phyloP scores from a whole-genome alignment of 2,113 vertebrate species.

The Terrapene triunguis region DNA sequence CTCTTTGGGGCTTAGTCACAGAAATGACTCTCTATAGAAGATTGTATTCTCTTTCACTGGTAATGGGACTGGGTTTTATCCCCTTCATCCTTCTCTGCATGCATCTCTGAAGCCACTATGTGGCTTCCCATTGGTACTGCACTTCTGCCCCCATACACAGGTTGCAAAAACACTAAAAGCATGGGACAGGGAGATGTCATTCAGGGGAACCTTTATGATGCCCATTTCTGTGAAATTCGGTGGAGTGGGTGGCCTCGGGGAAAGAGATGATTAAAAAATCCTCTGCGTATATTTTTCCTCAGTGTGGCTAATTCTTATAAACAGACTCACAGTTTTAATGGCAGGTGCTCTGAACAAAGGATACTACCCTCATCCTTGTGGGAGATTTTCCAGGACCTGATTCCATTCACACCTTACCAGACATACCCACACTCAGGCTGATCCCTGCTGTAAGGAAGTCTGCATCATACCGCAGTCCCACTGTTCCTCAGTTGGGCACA shows the following conservation, averaged over 20 bases:
- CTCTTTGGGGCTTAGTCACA: not conserved
- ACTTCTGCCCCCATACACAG: not conserved
- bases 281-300: not conserved
- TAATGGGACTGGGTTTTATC: not conserved
- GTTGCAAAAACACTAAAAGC: not conserved
- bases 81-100: not conserved
- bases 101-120: not conserved
- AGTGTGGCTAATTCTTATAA: not conserved
- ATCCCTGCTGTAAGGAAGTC: not conserved
- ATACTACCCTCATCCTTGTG: not conserved
- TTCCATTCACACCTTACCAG: not conserved
- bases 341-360: not conserved
- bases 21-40: not conserved
- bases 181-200: not conserved
- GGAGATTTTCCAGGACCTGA: not conserved
- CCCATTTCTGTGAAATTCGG: not conserved
- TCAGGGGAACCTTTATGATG: not conserved
- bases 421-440: not conserved
- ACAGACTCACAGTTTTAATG: not conserved
- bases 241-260: not conserved
- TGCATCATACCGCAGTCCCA: not conserved
- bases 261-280: not conserved
- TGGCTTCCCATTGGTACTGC: not conserved
- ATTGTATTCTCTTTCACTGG: not conserved
- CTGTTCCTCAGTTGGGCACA: not conserved